Percentiles rank a stretch among this genome's conserved stretches.
phyloP scores from a whole-genome alignment of 2,888 invertebrate species.

The Sisyra nigra region DNA sequence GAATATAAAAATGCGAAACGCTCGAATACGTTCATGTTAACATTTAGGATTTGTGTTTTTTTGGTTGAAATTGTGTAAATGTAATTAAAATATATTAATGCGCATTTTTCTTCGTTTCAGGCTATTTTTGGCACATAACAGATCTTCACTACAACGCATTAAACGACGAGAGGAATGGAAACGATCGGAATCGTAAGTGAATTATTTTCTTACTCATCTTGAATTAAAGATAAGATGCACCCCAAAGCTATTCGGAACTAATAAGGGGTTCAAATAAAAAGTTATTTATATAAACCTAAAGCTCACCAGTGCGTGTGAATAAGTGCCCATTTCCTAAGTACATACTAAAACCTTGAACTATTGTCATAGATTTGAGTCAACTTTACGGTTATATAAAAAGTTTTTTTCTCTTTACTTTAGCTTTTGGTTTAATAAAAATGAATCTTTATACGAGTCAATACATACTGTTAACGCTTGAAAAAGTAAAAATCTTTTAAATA shows the following conservation, averaged over 20 bases:
- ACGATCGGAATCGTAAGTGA: conserved; percentile 59
- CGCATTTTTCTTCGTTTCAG: conserved; percentile 59
- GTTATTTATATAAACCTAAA: not conserved
- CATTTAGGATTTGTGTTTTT: too few species aligned
- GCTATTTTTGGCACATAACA: conserved; percentile 91
- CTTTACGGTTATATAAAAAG: not conserved
- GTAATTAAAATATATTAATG: too few species aligned
- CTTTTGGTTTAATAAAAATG: not conserved
- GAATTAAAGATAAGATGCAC: not conserved
- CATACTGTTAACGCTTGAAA: too few species aligned
- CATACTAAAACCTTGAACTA: too few species aligned
- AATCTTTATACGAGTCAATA: not conserved
- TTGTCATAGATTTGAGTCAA: not conserved
- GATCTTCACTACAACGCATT: conserved; percentile 83
- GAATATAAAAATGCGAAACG: too few species aligned
- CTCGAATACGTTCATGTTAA: too few species aligned
- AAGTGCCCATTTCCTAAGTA: not conserved
- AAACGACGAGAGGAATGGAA: conserved; percentile 62
- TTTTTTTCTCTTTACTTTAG: not conserved
- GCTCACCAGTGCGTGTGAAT: not conserved
- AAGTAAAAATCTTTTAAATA: too few species aligned
- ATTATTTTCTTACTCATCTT: conserved; percentile 9
- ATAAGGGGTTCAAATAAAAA: not conserved
- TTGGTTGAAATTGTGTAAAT: too few species aligned
- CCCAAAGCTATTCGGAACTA: not conserved